Evolutionary conservation across 2,797 vertebrate genomes (phyloP), one percentile per base, ranked within the genome.

Genomic region (Thaleichthys pacificus): DNA sequence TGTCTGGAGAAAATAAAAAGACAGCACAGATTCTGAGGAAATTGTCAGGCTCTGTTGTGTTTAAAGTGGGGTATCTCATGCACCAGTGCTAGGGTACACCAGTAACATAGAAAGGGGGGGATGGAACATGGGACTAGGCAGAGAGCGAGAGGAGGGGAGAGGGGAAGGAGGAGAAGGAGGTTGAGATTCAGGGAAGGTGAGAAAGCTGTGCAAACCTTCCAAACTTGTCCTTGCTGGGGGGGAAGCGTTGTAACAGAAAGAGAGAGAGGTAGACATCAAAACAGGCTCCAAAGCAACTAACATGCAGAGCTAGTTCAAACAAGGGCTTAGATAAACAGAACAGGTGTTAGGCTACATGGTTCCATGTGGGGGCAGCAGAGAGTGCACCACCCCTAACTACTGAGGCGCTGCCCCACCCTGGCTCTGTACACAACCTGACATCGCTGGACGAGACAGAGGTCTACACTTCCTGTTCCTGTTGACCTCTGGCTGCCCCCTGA

Each of bases 201-300:
- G 98, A 97, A 99, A 99, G 96, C 95, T 98, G 97, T 98, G 97
- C 97, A 99, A 99, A 99, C 97, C 97, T 99, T 99, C 97, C 97
- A 99, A 96, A 99, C 97, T 98, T 99, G 97, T 99, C 97, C 97
- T 99, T 99, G 97, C 97, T 99, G 97, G 82, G 91, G 92, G 95
- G 96, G 94, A 97, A 96, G 97, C 97, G 97, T 96, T 97, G 97
- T 95, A 96, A 99, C 93, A 93, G 95, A 98, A 95, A 98, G 95
- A 95, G 96, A 97, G 94, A 98, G 94, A 96, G 92, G 94, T 32
- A 68, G 28, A 68, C 67, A 94, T 96, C 95, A 97, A 91, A 91
- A 91, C 89, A 90, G 87, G 81, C 89, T 85, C 91, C 91, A 91
- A 87, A 84, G 89, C 70, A 78, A 85, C 82, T 81, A 80, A 80